Conservation (phyloP, 2,888 invertebrate species). For the Tipula helvola region DNA sequence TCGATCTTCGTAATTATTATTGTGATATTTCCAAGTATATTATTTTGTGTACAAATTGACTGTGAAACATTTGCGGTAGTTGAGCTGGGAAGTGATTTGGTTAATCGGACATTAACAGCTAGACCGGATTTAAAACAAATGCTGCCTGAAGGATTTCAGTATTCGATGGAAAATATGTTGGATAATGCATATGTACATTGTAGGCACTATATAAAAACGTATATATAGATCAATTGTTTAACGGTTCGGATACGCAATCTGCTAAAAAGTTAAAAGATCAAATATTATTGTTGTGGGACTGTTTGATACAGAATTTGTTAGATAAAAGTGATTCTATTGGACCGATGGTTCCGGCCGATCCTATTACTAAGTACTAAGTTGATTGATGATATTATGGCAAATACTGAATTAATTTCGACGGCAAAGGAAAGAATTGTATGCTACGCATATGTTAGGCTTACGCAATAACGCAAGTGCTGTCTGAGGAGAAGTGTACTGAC, state of each 20-base stretch:
- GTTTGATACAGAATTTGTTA: constrained; percentile 87
- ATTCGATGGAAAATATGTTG: constrained; percentile 74
- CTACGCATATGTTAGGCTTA: too few species aligned
- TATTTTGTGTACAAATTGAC: constrained; percentile 64
- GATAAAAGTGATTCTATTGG: constrained; percentile 52
- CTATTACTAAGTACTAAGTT: constrained; percentile 59
- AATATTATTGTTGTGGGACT: constrained; percentile 85
- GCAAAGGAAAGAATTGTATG: constrained; percentile 48
- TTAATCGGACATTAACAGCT: constrained; percentile 79
- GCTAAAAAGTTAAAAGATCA: constrained; percentile 75
- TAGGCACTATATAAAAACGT: constrained; percentile 76
- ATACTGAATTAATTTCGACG: constrained; percentile 34
- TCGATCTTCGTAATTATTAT: constrained; percentile 77
- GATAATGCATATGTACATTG: constrained; percentile 91
- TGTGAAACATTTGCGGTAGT: constrained; percentile 87
- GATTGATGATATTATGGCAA: constrained; percentile 57
- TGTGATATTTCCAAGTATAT: constrained; percentile 63
- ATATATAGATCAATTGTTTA: constrained; percentile 67
- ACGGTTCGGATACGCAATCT: constrained; percentile 67
- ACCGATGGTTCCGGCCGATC: constrained; percentile 60
- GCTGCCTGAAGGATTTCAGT: constrained; percentile 47
- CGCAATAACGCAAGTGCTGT: too few species aligned
- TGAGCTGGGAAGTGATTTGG: constrained; percentile 73
- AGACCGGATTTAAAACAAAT: constrained; percentile 76
- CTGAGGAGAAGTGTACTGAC: too few species aligned